phyloP scores from a whole-genome alignment of 2,113 vertebrate species.

The Crotalus helleri region DNA sequence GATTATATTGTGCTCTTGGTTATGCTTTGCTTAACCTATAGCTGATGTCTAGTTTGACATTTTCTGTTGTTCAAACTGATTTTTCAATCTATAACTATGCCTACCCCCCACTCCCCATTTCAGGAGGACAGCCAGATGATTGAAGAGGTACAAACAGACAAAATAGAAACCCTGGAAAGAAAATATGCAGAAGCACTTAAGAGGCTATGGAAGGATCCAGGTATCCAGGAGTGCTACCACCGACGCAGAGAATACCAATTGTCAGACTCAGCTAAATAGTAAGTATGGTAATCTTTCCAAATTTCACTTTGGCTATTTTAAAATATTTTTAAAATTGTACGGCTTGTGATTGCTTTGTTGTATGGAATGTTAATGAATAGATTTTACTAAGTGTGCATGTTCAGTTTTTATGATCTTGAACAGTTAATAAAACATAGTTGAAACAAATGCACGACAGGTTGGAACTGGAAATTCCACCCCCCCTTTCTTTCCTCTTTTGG shows the following conservation, averaged over 20 bases:
- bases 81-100: neutral
- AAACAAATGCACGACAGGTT: neutral
- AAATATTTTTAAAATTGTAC: neutral
- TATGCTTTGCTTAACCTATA: neutral
- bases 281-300: constrained; percentile 50
- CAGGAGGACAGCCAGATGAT: constrained; percentile 72
- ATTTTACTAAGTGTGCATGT: neutral
- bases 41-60: neutral
- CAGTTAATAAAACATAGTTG: neutral
- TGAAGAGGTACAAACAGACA: constrained; percentile 79
- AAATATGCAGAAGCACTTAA: constrained; percentile 70
- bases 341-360: neutral
- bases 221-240: constrained; percentile 80
- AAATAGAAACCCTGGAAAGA: constrained; percentile 67
- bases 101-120: neutral
- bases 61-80: neutral
- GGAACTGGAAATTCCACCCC: neutral
- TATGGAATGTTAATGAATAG: neutral
- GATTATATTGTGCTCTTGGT: neutral
- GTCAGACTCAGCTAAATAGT: constrained; percentile 85
- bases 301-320: neutral
- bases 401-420: neutral
- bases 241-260: constrained; percentile 82
- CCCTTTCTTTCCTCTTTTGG: neutral
- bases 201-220: constrained; percentile 77